Percentiles rank a stretch among this genome's conserved stretches.
Evolutionary conservation across 2,888 invertebrate species (phyloP).

Genomic region (Diploptera punctata): DNA sequence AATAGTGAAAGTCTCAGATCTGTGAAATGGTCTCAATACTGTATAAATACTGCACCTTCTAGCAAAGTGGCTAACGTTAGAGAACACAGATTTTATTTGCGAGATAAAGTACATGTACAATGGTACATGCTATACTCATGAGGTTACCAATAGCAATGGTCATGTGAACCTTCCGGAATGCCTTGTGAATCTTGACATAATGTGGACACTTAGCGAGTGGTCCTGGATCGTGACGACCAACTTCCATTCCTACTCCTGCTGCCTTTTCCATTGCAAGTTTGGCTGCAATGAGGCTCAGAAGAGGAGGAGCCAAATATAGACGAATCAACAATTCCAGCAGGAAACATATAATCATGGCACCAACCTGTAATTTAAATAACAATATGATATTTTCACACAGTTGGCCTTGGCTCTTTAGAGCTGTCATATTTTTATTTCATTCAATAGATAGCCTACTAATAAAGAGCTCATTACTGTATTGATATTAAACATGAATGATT

Average conservation of each 20-base stretch:
- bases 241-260: conserved; percentile 79
- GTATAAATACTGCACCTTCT: neutral
- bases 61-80: conserved; percentile 2
- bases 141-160: conserved; percentile 83
- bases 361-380: too few species aligned
- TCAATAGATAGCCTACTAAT: too few species aligned
- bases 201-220: conserved; percentile 77
- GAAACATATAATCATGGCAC: conserved; percentile 69
- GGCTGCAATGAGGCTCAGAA: conserved; percentile 73
- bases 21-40: neutral
- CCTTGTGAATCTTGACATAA: conserved; percentile 75
- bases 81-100: conserved; percentile 56
- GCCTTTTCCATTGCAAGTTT: conserved; percentile 78
- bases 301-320: conserved; percentile 76
- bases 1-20: too few species aligned
- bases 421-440: too few species aligned
- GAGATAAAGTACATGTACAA: conserved; percentile 71
- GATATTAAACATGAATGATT: too few species aligned
- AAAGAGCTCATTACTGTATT: too few species aligned
- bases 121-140: conserved; percentile 69
- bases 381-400: too few species aligned
- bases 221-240: conserved; percentile 75
- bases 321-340: conserved; percentile 77
- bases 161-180: conserved; percentile 79
- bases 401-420: too few species aligned